Base-by-base conservation (phyloP, 2,888 invertebrate genomes). In the Xestia c-nigrum region DNA sequence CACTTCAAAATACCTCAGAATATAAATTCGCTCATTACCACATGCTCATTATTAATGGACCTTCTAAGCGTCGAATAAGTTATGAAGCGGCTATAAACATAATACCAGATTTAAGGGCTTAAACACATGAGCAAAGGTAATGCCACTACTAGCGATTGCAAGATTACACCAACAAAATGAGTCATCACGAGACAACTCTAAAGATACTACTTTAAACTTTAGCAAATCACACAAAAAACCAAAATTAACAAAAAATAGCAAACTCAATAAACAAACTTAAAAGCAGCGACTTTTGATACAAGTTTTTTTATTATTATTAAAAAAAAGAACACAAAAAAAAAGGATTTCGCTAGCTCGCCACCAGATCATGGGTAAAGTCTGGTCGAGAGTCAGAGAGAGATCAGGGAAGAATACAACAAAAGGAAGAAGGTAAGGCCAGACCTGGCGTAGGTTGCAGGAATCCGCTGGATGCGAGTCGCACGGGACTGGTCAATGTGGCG, bases 41-140 rank as follows among this genome's bases (percentile, higher is more conserved):
- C 65, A 87, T 69, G 38, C 66, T 85, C 75, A 72, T 83, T 66
- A 78, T 74, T 84, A 85, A 77, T 77, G 47, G 63, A 79, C 79
- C 78, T 79, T 73, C 63, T 70, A 71, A 78, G 57, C 78, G 84
- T 61, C 75, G 79, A 81, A 86, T 84, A 83, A 83, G 78, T 86
- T 85, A 88, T 85, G 87, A 85, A 82, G 76, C 78, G 73, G 59
- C 75, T 71, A 82, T 88, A 85, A 89, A 89, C 81, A 80, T 78
- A 71, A 72, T 74, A 68, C 70, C 7, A 63, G 73, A 55, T 74
- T 71, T 50, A 57, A 57, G 66, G 5, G 12, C 24, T 59, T 64
- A 46, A 65, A 9, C 55, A 81, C 9, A 81, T 40, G 16, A 1
- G n/a, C 24, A 40, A 24, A 76, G 0, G 3, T 38, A n/a, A 6